Base-by-base conservation (phyloP, 2,888 invertebrate species). In the Caenorhabditis doughertyi region DNA sequence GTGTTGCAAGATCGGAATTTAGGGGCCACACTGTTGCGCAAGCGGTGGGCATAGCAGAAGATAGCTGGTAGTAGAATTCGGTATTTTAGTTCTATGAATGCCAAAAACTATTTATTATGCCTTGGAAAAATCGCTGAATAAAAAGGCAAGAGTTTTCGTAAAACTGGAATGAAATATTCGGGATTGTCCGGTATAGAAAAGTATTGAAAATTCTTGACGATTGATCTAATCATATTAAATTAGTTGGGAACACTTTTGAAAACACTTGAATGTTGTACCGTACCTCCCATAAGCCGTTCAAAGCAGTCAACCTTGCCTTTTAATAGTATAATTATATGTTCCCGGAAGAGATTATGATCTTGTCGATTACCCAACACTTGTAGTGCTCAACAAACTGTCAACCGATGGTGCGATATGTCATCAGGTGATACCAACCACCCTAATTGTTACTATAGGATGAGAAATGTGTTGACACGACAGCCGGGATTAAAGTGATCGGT, bases 351-450 rank as follows among this genome's bases (percentile, higher is more conserved):
- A 76, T 76, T 13, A 49, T 51, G 27, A 76, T 76, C 76, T 53
- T 35, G 21, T 25, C n/a, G 27, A 72, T 76, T 58, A 23, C 51
- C 49, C 76, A 76, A 76, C 68, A 68, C 76, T 76, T 68, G 68
- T 76, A 47, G 76, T 67, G 68, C 68, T 76, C 76, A 42, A 68
- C 74, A 76, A 76, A 76, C 76, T 76, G 76, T 76, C 76, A 60
- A 76, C 58, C 39, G 76, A 76, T 76, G 74, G 76, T 76, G 68
- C 67, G 76, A 76, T 76, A 76, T 76, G 76, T 67, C 76, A 76
- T 58, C 49, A 58, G 67, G 56, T 76, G 76, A 76, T 76, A 76
- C 67, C 44, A 13, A 25, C n/a, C n/a, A n/a, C n/a, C n/a, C 70
- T 68, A 68, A 76, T 68, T 76, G 23, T 49, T 67, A 67, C 58